Evolutionary conservation across 2,888 invertebrate genomes (phyloP).

Genomic region (Drosophila neoperkinsi): DNA sequence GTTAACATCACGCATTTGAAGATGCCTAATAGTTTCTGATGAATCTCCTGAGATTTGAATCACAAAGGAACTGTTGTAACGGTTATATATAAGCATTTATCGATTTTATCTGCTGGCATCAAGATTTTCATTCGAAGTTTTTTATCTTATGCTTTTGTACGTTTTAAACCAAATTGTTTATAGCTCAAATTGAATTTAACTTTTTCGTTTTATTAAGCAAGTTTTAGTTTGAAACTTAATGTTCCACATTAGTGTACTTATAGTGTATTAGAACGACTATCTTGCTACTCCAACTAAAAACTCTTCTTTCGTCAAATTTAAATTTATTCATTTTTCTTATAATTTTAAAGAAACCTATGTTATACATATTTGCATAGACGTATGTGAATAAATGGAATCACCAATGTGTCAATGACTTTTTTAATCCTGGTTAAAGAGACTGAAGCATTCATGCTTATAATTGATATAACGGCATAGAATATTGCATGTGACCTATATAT

Average conservation of each 20-base stretch:
- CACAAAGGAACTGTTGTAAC: not conserved
- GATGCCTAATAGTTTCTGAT: no score
- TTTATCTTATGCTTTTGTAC: not conserved
- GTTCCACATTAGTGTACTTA: not conserved
- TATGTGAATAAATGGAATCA: not conserved
- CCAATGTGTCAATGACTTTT: not conserved
- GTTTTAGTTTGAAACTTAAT: not conserved
- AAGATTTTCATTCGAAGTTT: no score
- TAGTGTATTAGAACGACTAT: no score
- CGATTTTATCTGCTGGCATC: no score
- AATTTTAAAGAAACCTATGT: not conserved
- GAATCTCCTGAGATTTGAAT: no score
- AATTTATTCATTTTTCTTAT: not conserved
- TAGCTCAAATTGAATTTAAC: not conserved
- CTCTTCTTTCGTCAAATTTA: not conserved
- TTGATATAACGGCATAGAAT: not conserved
- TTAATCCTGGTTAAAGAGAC: not conserved
- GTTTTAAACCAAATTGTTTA: not conserved
- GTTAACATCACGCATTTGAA: no score
- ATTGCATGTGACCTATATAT: slow-evolving; percentile 18
- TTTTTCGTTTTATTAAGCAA: no score
- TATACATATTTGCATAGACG: not conserved
- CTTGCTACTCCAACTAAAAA: not conserved
- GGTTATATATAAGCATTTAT: no score
- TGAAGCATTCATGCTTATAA: not conserved